Evolutionary conservation across 2,888 invertebrate species (phyloP).

Genomic region (Hemicrepidius hirtus): DNA sequence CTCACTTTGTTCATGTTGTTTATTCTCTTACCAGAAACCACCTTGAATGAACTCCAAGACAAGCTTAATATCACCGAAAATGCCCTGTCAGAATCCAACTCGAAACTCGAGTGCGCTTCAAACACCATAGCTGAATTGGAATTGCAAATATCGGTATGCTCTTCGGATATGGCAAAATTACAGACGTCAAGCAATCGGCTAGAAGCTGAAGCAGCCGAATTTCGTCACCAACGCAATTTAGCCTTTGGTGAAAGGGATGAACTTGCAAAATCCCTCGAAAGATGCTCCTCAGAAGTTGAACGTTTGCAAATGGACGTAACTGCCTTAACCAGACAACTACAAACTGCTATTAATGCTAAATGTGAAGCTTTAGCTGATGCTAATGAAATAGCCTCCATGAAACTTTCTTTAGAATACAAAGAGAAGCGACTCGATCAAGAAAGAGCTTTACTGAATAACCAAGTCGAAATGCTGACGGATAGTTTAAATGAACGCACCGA

Average conservation of each 20-base stretch:
- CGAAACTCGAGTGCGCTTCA: slow-evolving; percentile 78
- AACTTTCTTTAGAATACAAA: slow-evolving; percentile 85
- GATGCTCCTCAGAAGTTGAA: slow-evolving; percentile 84
- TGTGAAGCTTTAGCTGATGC: slow-evolving; percentile 87
- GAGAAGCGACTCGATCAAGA: slow-evolving; percentile 92
- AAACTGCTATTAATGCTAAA: slow-evolving; percentile 85
- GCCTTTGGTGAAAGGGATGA: slow-evolving; percentile 86
- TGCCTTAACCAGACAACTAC: slow-evolving; percentile 83
- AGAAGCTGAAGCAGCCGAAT: slow-evolving; percentile 80
- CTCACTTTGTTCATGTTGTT: not conserved
- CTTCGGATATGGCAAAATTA: slow-evolving; percentile 79
- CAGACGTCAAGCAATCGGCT: slow-evolving; percentile 78
- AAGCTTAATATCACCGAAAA: slow-evolving; percentile 75
- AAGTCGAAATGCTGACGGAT: slow-evolving; percentile 85
- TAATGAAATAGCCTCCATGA: slow-evolving; percentile 88
- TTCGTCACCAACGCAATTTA: slow-evolving; percentile 81
- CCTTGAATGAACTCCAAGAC: slow-evolving; percentile 71
- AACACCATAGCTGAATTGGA: slow-evolving; percentile 80
- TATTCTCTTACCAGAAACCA: slow-evolving; percentile 33
- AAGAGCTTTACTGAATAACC: slow-evolving; percentile 82
- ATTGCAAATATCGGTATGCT: slow-evolving; percentile 77
- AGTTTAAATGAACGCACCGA: slow-evolving; percentile 86
- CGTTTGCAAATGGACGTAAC: slow-evolving; percentile 81
- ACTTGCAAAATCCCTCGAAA: slow-evolving; percentile 81
- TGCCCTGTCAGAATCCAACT: slow-evolving; percentile 79